phyloP scores from a whole-genome alignment of 35 echinoderm and acorn worm species.

The Diadema setosum region DNA sequence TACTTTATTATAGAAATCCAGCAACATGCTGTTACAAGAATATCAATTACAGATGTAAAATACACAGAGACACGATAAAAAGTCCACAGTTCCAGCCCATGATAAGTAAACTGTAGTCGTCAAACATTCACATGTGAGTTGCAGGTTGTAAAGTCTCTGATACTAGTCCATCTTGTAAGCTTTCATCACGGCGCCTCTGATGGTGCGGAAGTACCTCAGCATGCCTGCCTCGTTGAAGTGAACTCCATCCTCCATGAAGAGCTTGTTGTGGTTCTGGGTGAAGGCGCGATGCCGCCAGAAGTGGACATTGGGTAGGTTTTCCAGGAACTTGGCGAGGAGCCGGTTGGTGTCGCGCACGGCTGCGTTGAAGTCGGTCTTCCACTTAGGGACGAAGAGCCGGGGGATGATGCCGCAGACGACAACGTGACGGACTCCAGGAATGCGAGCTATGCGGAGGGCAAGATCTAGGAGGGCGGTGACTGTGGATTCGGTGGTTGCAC shows the following conservation, averaged over 20 bases:
- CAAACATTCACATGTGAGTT: too few species aligned
- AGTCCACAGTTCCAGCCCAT: too few species aligned
- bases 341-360: background rate
- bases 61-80: too few species aligned
- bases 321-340: background rate
- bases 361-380: background rate
- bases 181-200: background rate
- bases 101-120: too few species aligned
- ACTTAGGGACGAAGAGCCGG: background rate
- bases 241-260: background rate
- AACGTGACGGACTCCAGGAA: background rate
- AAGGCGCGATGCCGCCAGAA: constrained; percentile 5
- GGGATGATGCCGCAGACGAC: background rate
- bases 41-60: too few species aligned
- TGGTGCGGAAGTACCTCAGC: background rate
- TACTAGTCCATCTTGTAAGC: constrained; percentile 15
- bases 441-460: background rate
- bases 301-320: background rate
- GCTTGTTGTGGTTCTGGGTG: constrained; percentile 10
- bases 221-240: constrained; percentile 1
- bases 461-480: background rate
- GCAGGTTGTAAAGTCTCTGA: too few species aligned
- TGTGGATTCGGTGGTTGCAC: background rate
- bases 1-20: too few species aligned
- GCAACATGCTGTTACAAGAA: too few species aligned